Evolutionary conservation across 2,113 vertebrate species (phyloP).

Genomic region (Neogale vison): DNA sequence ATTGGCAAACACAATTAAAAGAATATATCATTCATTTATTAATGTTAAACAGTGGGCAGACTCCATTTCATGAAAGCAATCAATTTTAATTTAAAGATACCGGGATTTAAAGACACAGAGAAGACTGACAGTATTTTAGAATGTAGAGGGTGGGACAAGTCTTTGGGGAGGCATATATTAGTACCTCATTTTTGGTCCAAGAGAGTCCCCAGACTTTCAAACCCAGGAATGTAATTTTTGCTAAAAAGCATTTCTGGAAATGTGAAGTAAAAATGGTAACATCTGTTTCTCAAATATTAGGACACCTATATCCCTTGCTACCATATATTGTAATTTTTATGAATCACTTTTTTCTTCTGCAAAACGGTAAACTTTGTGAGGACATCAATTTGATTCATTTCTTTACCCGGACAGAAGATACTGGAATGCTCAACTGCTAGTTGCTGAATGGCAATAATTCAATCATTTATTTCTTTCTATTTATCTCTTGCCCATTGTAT

Average conservation of each 20-base stretch:
- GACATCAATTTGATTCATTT: background rate
- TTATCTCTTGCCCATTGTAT: background rate
- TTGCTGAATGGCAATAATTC: background rate
- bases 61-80: background rate
- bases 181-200: background rate
- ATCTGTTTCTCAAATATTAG: background rate
- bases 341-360: background rate
- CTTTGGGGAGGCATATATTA: background rate
- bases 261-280: background rate
- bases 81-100: slow-evolving; percentile 41
- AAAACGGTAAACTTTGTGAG: background rate
- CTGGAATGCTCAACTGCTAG: background rate
- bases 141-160: background rate
- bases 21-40: slow-evolving; percentile 35
- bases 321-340: background rate
- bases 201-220: background rate
- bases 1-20: slow-evolving; percentile 60
- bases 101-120: slow-evolving; percentile 24
- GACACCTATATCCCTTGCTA: background rate
- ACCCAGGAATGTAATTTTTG: background rate
- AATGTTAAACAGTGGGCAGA: slow-evolving; percentile 18
- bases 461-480: background rate
- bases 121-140: background rate
- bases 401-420: background rate
- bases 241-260: background rate